These are phyloP conservation scores for Tupiocoris notatus DNA, from an alignment of 2,888 invertebrate genomes.

Conservation along the genomic window DNA sequence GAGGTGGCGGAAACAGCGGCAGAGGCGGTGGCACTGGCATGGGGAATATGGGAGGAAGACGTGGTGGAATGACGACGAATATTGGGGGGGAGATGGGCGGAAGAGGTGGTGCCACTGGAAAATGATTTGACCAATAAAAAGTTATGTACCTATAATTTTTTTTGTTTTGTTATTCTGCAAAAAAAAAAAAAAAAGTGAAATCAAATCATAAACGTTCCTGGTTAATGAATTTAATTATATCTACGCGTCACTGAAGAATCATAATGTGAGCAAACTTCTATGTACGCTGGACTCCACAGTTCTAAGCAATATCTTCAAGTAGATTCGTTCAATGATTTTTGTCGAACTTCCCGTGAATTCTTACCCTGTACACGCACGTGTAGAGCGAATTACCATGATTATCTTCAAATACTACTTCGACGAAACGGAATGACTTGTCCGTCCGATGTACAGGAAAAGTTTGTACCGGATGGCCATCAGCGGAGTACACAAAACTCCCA, in stretches of 20 bases:
- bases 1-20: neutral
- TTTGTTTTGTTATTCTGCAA: no score
- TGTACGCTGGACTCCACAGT: no score
- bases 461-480: constrained; percentile 27
- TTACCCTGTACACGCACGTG: constrained; percentile 64
- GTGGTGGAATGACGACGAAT: neutral
- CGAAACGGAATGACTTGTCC: constrained; percentile 49
- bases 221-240: no score
- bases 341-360: constrained; percentile 63
- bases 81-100: neutral
- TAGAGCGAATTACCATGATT: constrained; percentile 62
- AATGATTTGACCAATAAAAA: no score
- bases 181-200: no score
- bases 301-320: no score
- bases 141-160: no score
- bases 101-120: neutral
- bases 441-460: constrained; percentile 30
- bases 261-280: no score
- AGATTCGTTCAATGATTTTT: no score
- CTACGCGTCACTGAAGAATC: no score
- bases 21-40: neutral
- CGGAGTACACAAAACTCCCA: constrained; percentile 14
- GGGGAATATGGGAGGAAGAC: neutral
- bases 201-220: no score
- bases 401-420: constrained; percentile 59